A percentile compares a stretch with the other conserved stretches of the same genome.
Evolutionary conservation across 2,888 invertebrate species (phyloP).

Genomic region (Atethmia centrago): DNA sequence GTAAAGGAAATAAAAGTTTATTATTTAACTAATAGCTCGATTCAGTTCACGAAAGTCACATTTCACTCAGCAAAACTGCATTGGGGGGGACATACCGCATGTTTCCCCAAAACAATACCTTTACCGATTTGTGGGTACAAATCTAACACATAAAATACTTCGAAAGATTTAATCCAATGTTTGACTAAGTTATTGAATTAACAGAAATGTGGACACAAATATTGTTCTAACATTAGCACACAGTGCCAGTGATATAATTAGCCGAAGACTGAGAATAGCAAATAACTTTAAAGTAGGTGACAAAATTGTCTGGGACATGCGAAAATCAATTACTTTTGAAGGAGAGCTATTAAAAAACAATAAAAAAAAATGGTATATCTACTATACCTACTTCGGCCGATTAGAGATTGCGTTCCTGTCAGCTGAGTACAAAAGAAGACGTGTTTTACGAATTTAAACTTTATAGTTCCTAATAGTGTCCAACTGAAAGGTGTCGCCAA

Average conservation of each 20-base stretch:
- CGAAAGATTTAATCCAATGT: neutral
- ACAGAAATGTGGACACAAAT: constrained; percentile 2
- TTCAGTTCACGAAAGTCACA: neutral
- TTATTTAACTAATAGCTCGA: neutral
- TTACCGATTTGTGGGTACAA: neutral
- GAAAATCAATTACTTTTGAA: constrained; percentile 15
- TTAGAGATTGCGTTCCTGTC: too few relatives aligned
- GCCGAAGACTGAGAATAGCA: neutral
- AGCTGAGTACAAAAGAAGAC: too few relatives aligned
- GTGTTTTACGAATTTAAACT: too few relatives aligned
- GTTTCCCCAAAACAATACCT: neutral
- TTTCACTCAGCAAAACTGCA: neutral
- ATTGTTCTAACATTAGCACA: constrained; percentile 4
- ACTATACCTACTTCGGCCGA: too few relatives aligned
- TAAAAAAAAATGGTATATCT: too few relatives aligned
- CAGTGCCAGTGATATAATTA: constrained; percentile 12
- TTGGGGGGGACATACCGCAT: too few relatives aligned
- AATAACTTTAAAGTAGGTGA: constrained; percentile 24
- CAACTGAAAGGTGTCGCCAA: too few relatives aligned
- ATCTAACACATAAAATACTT: neutral
- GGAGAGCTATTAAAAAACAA: neutral
- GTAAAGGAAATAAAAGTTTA: neutral
- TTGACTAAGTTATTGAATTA: neutral
- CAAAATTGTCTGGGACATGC: constrained; percentile 6
- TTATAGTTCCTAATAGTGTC: too few relatives aligned